A percentile compares a stretch with the other conserved stretches of the same genome.
These are phyloP conservation scores for Disparrhopalites patrizii DNA, from an alignment of 2,888 invertebrate species.

Conservation along the genomic window DNA sequence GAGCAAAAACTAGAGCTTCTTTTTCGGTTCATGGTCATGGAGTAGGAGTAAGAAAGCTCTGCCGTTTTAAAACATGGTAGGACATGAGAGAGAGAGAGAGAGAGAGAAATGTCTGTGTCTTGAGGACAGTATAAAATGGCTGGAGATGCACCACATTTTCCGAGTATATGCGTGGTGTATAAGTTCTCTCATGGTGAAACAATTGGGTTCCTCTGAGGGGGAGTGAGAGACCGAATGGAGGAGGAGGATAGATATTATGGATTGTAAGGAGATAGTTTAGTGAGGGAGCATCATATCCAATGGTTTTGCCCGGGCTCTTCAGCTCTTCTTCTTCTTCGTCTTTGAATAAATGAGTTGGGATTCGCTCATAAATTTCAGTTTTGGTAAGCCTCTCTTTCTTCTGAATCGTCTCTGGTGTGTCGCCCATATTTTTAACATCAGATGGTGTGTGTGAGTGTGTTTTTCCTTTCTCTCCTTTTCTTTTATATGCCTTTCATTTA, in stretches of 20 bases:
- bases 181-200: constrained; percentile 1
- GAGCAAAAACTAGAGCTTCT: constrained; percentile 1
- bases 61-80: no score
- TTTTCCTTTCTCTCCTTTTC: not conserved
- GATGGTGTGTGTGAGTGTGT: not conserved
- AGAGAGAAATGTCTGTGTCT: no score
- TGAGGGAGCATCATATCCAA: not conserved
- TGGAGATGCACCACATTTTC: constrained; percentile 7
- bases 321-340: no score
- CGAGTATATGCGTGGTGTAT: no score
- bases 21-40: not conserved
- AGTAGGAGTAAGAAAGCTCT: no score
- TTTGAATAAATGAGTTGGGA: constrained; percentile 32
- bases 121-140: no score
- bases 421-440: constrained; percentile 20
- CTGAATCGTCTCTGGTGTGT: constrained; percentile 15
- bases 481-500: not conserved
- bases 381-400: constrained; percentile 19
- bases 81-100: no score
- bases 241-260: constrained; percentile 15
- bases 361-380: constrained; percentile 32
- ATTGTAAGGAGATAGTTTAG: constrained; percentile 8
- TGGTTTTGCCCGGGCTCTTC: no score
- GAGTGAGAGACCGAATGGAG: no score
- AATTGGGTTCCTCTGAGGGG: constrained; percentile 11